phyloP scores from a whole-genome alignment of 2,113 vertebrate species.

The Trachemys scripta region DNA sequence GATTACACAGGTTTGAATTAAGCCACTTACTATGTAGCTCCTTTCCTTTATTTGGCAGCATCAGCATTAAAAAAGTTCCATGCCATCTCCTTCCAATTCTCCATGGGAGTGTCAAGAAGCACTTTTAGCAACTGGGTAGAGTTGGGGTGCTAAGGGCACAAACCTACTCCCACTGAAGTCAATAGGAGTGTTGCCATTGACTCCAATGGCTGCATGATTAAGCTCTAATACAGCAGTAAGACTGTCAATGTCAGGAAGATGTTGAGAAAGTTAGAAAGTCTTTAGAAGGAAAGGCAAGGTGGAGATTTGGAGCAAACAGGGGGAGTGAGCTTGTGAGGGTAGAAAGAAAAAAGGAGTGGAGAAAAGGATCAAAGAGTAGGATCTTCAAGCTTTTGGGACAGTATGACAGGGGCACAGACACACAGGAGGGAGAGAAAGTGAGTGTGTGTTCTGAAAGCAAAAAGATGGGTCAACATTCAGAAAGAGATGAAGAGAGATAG shows the following conservation, averaged over 20 bases:
- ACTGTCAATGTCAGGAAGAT: background rate
- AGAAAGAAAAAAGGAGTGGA: background rate
- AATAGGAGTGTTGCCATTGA: background rate
- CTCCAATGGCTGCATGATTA: background rate
- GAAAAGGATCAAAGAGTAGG: background rate
- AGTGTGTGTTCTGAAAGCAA: background rate
- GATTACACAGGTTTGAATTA: background rate
- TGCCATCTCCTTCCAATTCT: background rate
- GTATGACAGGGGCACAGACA: background rate
- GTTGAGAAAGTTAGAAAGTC: background rate
- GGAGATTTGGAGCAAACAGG: background rate
- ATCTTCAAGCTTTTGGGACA: background rate
- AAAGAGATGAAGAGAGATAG: background rate
- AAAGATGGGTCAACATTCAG: background rate
- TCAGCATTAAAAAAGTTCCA: background rate
- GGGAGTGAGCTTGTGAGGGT: background rate
- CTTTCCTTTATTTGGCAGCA: background rate
- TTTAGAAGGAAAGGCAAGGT: background rate
- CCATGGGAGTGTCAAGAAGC: background rate
- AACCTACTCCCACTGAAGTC: background rate
- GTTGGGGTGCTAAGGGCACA: background rate
- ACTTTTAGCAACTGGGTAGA: background rate
- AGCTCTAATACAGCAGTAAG: background rate
- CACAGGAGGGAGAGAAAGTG: background rate
- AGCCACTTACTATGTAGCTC: background rate